These are phyloP conservation scores for Cephalopterus ornatus DNA, from an alignment of 2,113 vertebrate genomes.

Conservation along the genomic window DNA sequence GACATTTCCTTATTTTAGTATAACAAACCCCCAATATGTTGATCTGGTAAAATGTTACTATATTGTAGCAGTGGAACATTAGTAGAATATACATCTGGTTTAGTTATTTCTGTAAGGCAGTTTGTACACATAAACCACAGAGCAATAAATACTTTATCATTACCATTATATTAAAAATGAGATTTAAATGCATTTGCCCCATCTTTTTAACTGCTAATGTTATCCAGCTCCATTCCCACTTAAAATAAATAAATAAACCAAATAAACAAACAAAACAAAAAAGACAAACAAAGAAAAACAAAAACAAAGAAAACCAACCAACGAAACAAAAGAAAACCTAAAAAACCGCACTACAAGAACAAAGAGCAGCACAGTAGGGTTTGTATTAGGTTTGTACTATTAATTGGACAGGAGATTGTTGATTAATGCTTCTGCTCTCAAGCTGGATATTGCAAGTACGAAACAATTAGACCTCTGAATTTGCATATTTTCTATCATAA, in stretches of 20 bases:
- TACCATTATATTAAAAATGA: background rate
- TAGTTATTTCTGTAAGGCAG: background rate
- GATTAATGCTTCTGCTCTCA: conserved; percentile 28
- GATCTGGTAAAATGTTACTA: background rate
- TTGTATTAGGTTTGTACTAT: background rate
- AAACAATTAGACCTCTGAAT: conserved; percentile 31
- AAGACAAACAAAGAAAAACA: background rate
- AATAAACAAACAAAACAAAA: background rate
- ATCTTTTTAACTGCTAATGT: background rate
- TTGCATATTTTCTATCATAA: conserved; percentile 21
- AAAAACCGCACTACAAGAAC: background rate
- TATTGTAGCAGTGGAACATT: background rate
- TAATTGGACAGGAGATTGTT: conserved; percentile 31
- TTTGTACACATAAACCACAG: background rate
- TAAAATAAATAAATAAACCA: background rate
- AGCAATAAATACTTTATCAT: conserved; percentile 7
- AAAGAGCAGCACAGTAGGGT: background rate
- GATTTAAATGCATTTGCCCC: background rate
- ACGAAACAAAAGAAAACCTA: background rate
- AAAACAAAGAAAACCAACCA: too few relatives aligned
- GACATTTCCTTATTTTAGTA: conserved; percentile 1
- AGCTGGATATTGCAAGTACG: background rate
- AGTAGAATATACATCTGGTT: background rate
- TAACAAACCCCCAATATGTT: background rate
- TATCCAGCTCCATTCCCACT: background rate